Percentiles rank a stretch among this genome's conserved stretches.
phyloP scores from a whole-genome alignment of 2,888 invertebrate genomes.

The Masnerella sp. region DNA sequence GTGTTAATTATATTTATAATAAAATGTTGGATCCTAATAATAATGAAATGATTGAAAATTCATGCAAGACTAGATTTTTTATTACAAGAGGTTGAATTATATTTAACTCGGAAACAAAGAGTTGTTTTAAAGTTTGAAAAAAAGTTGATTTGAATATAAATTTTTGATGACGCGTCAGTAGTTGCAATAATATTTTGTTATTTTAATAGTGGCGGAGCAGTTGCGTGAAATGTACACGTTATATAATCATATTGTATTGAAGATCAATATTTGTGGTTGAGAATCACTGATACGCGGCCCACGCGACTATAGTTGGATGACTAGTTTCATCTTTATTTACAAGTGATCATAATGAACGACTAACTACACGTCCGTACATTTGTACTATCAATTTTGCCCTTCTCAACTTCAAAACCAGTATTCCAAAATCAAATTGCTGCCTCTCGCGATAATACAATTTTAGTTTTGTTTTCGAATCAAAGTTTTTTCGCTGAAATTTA shows the following conservation, averaged over 20 bases:
- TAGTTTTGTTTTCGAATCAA: no score
- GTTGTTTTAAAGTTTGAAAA: no score
- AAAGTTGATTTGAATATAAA: no score
- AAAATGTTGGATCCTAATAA: no score
- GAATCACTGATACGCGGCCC: slow-evolving; percentile 54
- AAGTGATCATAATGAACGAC: slow-evolving; percentile 50
- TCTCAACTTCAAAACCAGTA: slow-evolving; percentile 25
- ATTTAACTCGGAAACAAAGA: no score
- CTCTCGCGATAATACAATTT: slow-evolving; percentile 8
- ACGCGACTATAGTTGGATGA: slow-evolving; percentile 57
- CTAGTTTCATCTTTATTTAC: slow-evolving; percentile 58
- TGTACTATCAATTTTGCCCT: slow-evolving; percentile 15
- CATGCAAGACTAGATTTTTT: no score
- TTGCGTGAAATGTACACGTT: slow-evolving; percentile 40
- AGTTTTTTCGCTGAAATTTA: no score
- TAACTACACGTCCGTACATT: slow-evolving; percentile 20
- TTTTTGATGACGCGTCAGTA: neutral
- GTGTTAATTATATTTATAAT: no score
- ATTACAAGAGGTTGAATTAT: no score
- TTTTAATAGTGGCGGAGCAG: slow-evolving; percentile 19
- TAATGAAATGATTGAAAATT: no score
- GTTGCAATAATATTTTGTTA: slow-evolving; percentile 32
- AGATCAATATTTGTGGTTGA: slow-evolving; percentile 55
- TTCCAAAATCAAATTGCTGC: slow-evolving; percentile 18
- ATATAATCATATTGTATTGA: slow-evolving; percentile 53